phyloP scores from a whole-genome alignment of 2,888 invertebrate genomes.

The Dynastes grantii region DNA sequence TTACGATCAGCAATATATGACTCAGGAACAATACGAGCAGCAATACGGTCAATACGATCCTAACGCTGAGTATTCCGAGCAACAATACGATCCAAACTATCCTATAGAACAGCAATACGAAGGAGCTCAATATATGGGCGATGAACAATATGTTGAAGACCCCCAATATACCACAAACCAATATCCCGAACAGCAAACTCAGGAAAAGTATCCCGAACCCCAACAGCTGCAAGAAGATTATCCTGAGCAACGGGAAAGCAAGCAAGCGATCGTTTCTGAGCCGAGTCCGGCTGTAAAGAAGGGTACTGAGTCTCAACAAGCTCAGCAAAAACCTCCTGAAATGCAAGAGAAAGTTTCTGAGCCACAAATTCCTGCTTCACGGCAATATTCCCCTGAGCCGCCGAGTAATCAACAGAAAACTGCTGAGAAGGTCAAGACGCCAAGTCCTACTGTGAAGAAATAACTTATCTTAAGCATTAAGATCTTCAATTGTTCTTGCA shows the following conservation, averaged over 20 bases:
- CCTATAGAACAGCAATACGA: conserved; percentile 67
- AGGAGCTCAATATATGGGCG: conserved; percentile 52
- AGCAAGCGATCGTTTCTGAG: not conserved
- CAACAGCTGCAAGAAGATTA: not conserved
- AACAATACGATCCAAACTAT: conserved; percentile 55
- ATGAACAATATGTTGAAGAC: conserved; percentile 65
- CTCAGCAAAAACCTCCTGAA: not conserved
- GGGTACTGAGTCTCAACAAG: not conserved
- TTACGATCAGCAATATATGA: conserved; percentile 53
- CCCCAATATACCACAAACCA: conserved; percentile 60
- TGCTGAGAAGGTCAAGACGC: conserved; percentile 26
- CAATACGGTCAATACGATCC: conserved; percentile 58
- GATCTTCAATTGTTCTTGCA: not conserved
- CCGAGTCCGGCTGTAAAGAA: not conserved
- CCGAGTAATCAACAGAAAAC: conserved; percentile 17
- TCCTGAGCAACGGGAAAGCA: not conserved
- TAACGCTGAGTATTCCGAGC: conserved; percentile 50
- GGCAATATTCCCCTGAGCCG: conserved; percentile 20
- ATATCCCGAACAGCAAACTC: conserved; percentile 45
- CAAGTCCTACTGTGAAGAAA: conserved; percentile 10
- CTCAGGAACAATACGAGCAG: conserved; percentile 59
- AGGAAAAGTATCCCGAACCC: not conserved
- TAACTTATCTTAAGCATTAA: not conserved
- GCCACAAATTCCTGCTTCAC: not conserved
- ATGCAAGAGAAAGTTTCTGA: not conserved